Base-by-base conservation (phyloP, 2,888 invertebrate genomes). In the Choristoneura rosaceana region DNA sequence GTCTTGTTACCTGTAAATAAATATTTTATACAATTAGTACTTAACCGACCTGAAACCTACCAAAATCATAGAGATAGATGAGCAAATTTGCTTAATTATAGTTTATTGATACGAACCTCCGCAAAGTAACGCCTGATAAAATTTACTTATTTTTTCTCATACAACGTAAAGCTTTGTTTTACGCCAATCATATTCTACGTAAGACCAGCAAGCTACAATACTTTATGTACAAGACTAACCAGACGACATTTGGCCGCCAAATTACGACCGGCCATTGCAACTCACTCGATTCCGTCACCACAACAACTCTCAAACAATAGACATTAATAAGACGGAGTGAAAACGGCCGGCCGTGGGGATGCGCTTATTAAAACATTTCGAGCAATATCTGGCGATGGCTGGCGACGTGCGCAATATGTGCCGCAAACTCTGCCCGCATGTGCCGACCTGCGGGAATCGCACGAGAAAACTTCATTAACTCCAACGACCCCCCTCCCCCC, bases 381-480 rank as follows among this genome's bases (percentile, higher is more conserved):
- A 85, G 88, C 92, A 92, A 93, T 93, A 94, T 93, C 90, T 85
- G 89, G 85, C 84, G 89, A 89, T 87, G 84, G 84, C 82, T 78
- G 69, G 67, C 83, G 90, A 89, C 92, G 92, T 90, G 92, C 87
- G 90, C 93, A 93, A 93, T 93, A 92, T 93, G 93, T 92, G 91
- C 85, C 85, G 89, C 90, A 89, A 92, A 91, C 91, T 92, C 91
- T 80, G 84, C 81, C 91, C 90, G 88, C 91, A 93, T 93, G 91
- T 93, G 93, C 92, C 93, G 94, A 94, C 94, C 94, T 90, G 93
- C 91, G 94, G 94, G 94, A 94, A 91, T 94, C 93, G 93, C 88
- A 88, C 86, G 91, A 92, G 93, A 92, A 94, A 94, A 94, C 94
- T 94, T 94, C 94, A 94, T 94, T 94, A 94, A 94, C 93, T 91